phyloP scores from a whole-genome alignment of 2,797 vertebrate species.

The Scolopax rusticola region DNA sequence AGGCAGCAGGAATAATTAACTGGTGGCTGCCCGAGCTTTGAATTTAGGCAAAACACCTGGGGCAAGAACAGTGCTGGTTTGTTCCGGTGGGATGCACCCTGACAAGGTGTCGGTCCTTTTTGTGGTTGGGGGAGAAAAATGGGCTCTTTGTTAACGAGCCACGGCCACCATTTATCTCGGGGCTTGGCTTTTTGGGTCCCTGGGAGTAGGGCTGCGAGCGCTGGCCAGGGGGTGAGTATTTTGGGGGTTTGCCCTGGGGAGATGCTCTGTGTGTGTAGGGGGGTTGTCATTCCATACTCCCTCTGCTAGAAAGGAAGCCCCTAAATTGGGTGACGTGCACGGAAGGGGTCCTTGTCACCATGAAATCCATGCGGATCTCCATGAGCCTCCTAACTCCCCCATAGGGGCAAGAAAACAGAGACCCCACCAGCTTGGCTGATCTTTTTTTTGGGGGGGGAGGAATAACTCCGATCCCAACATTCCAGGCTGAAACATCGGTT shows the following conservation, averaged over 20 bases:
- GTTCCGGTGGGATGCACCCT: background rate
- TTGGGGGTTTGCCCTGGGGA: background rate
- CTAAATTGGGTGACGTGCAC: accelerated
- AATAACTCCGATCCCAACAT: background rate
- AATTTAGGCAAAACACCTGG: conserved; percentile 21
- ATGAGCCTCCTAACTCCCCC: background rate
- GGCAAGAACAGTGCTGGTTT: background rate
- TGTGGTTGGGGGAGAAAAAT: background rate
- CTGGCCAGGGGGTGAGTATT: background rate
- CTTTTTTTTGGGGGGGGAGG: too few species aligned
- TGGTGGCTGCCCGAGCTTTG: accelerated
- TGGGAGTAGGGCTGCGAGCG: background rate
- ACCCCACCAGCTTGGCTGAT: background rate
- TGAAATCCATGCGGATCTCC: background rate
- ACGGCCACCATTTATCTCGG: accelerated
- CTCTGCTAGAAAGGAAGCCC: background rate
- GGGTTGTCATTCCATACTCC: background rate
- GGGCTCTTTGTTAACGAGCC: background rate
- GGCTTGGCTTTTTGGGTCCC: background rate
- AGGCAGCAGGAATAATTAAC: background rate
- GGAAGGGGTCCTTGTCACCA: background rate
- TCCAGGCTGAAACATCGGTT: background rate
- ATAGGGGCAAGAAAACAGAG: background rate
- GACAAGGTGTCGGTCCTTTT: background rate
- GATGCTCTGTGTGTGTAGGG: background rate